phyloP scores from a whole-genome alignment of 53 echinoderm and acorn worm species.

The Henricia sp. region DNA sequence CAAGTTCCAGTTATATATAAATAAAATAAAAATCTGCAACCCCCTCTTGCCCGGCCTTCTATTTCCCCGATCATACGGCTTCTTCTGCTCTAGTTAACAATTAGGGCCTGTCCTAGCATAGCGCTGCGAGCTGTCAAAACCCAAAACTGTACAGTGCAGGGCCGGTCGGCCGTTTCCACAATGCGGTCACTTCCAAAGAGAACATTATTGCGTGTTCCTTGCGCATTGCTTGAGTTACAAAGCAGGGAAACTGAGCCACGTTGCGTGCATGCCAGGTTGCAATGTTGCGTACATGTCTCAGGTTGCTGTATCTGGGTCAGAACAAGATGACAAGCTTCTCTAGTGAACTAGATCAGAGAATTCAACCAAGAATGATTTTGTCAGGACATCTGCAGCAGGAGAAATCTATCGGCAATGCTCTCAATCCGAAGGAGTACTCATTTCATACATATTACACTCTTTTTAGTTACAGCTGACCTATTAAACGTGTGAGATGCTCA shows the following conservation, averaged over 20 bases:
- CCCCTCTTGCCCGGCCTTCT: background rate
- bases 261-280: slow-evolving; percentile 4
- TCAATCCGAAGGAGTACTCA: too few relatives aligned
- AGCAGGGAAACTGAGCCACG: background rate
- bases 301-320: slow-evolving; percentile 30
- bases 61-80: slow-evolving; percentile 30
- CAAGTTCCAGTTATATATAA: background rate
- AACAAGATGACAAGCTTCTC: slow-evolving; percentile 1
- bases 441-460: too few relatives aligned
- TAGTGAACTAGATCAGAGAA: too few relatives aligned
- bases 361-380: too few relatives aligned
- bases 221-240: background rate
- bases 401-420: too few relatives aligned
- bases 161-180: slow-evolving; percentile 5
- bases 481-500: too few relatives aligned
- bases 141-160: slow-evolving; percentile 13
- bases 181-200: slow-evolving; percentile 46
- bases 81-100: slow-evolving; percentile 56
- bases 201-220: slow-evolving; percentile 7
- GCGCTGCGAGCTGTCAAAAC: slow-evolving; percentile 58
- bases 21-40: too few relatives aligned
- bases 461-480: too few relatives aligned
- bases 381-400: too few relatives aligned
- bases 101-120: slow-evolving; percentile 15
- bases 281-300: background rate